Percentiles rank a stretch among this genome's conserved stretches.
phyloP scores from a whole-genome alignment of 2,797 vertebrate genomes.

The Myotis myotis region DNA sequence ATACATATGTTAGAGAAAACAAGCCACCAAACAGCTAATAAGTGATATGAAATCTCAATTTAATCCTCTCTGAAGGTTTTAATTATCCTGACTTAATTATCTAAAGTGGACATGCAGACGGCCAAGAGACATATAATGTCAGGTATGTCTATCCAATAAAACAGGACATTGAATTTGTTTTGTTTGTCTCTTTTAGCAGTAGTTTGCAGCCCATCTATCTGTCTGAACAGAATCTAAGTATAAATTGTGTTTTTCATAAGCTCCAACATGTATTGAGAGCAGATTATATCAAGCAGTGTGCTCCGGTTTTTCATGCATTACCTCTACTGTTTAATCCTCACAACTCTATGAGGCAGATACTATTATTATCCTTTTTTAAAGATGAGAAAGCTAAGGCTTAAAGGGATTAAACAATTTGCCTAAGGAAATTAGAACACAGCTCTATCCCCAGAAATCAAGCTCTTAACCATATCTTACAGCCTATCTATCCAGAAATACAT shows the following conservation, averaged over 20 bases:
- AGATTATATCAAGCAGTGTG: neutral
- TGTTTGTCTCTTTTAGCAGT: neutral
- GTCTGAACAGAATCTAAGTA: neutral
- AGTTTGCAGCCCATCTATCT: neutral
- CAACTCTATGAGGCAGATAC: neutral
- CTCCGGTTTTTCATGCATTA: neutral
- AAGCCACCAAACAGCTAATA: conserved; percentile 35
- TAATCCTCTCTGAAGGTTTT: conserved; percentile 44
- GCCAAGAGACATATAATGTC: neutral
- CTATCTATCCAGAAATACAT: neutral
- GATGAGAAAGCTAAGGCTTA: neutral
- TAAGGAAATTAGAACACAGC: neutral
- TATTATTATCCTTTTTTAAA: neutral
- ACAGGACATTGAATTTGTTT: neutral
- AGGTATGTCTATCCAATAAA: neutral
- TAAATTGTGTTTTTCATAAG: neutral
- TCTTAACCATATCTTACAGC: neutral
- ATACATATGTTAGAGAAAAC: conserved; percentile 59
- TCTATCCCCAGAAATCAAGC: neutral
- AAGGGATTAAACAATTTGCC: neutral
- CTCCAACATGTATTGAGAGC: neutral
- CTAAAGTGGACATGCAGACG: too few relatives aligned
- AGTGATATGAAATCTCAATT: conserved; percentile 52
- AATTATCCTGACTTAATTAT: conserved; percentile 18
- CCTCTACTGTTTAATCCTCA: neutral